Evolutionary conservation across 2,797 vertebrate genomes (phyloP), one percentile per base, ranked within the genome.

Genomic region (Poeciliopsis turneri): DNA sequence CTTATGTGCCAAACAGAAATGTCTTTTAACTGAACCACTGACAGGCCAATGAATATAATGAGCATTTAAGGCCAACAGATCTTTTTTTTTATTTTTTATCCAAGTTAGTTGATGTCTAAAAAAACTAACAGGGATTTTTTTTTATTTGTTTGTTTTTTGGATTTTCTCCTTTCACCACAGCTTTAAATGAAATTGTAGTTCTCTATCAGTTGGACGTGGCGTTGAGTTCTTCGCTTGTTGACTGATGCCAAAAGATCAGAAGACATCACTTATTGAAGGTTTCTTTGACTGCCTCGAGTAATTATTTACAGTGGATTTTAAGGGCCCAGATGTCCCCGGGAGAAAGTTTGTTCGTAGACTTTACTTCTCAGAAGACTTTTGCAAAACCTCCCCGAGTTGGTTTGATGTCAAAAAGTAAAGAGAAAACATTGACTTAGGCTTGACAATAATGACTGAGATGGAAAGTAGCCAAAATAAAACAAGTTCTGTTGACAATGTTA

Each of bases 211-310:
- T 66, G 36, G 20, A 12, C 8, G 23, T 66, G 64, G 64, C 39
- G 0, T 41, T 23, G 8, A 68, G 64, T 68, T 46, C 68, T 70
- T 16, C 2, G 13, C 12, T 28, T 45, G 25, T 46, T 70, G 68
- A 70, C 41, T 28, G 68, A 46, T 9, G 68, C 68, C 68, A 70
- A 70, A 70, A 70, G 41, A 70, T 46, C 66, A 69, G 39, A 69
- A n/a, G 23, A 69, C 41, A 45, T 69, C 23, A 46, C 12, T 70
- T 70, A n/a, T 16, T 46, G 12, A n/a, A 28, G 41, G 41, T 28
- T 46, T 70, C 25, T 46, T 46, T 70, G 66, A 69, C 39, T 69
- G 13, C 25, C 43, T 46, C 10, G 5, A 68, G 64, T 68, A 46
- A 70, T 70, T 70, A 70, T 70, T 70, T 45, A 15, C 43, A 28